Percentiles rank a stretch among this genome's conserved stretches.
Conservation (phyloP, 2,888 invertebrate species). For the Apocheima hispidaria region DNA sequence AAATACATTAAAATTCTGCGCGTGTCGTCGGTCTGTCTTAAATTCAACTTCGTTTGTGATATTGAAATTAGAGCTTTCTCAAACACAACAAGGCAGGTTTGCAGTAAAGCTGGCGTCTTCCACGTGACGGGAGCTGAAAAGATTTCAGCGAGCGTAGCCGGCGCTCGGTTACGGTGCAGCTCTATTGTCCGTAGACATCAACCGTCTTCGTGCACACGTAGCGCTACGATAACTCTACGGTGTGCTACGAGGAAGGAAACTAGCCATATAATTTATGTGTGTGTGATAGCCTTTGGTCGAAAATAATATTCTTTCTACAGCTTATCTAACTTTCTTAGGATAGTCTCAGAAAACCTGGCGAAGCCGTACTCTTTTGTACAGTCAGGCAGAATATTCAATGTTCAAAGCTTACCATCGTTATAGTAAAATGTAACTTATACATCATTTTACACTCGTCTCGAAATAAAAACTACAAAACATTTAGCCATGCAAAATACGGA, state of each 20-base stretch:
- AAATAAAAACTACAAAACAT: conserved; percentile 32
- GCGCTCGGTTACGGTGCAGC: conserved; percentile 63
- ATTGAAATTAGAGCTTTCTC: conserved; percentile 58
- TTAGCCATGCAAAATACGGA: conserved; percentile 37
- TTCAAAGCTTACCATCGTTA: not conserved
- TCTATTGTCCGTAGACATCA: conserved; percentile 68
- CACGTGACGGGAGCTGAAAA: conserved; percentile 70
- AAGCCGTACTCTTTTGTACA: not conserved
- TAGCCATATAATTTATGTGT: conserved; percentile 48
- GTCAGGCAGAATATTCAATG: not conserved
- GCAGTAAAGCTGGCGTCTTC: conserved; percentile 62
- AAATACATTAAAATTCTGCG: conserved; percentile 5
- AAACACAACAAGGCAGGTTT: conserved; percentile 58
- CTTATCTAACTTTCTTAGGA: not conserved
- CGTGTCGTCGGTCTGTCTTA: not conserved
- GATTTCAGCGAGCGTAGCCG: conserved; percentile 61
- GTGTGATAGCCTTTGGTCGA: conserved; percentile 47
- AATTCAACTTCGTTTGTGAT: not conserved
- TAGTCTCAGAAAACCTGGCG: not conserved
- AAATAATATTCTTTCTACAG: conserved; percentile 31
- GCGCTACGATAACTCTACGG: conserved; percentile 55
- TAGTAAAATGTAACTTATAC: not conserved
- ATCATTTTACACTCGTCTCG: conserved; percentile 5
- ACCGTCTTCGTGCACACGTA: conserved; percentile 58
- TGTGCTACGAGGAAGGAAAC: conserved; percentile 47